Evolutionary conservation across 2,888 invertebrate species (phyloP).

Genomic region (Andrena bicolor): DNA sequence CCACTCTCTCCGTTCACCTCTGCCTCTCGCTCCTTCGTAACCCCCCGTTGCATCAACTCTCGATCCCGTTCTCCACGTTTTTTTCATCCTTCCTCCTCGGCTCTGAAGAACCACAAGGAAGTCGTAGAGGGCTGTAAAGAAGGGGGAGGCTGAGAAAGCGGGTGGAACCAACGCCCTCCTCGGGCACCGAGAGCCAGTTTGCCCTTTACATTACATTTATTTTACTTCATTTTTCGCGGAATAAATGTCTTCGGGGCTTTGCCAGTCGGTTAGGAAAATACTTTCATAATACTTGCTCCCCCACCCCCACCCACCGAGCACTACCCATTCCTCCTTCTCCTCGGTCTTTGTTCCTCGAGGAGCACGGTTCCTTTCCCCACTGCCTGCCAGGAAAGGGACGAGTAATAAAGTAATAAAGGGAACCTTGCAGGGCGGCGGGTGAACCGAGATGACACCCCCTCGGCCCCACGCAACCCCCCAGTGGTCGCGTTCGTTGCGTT

Average conservation of each 20-base stretch:
- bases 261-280: slow-evolving; percentile 76
- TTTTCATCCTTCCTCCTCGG: slow-evolving; percentile 5
- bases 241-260: slow-evolving; percentile 76
- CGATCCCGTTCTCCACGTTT: slow-evolving; percentile 13
- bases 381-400: slow-evolving; percentile 29
- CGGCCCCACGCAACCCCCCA: neutral
- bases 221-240: slow-evolving; percentile 76
- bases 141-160: slow-evolving; percentile 2
- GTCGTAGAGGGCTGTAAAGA: slow-evolving; percentile 37
- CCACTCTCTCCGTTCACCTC: slow-evolving; percentile 31
- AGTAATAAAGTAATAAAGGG: slow-evolving; percentile 67
- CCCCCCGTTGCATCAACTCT: slow-evolving; percentile 35
- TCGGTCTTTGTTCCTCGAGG: slow-evolving; percentile 28
- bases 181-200: slow-evolving; percentile 63
- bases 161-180: slow-evolving; percentile 49
- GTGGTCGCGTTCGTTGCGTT: slow-evolving; percentile 60
- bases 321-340: neutral
- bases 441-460: slow-evolving; percentile 37
- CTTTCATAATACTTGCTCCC: slow-evolving; percentile 72
- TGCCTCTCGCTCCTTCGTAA: neutral
- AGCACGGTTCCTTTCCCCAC: slow-evolving; percentile 41
- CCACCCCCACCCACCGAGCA: neutral
- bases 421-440: slow-evolving; percentile 16
- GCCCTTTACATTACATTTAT: slow-evolving; percentile 75
- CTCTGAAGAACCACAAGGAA: slow-evolving; percentile 34